Evolutionary conservation across 2,888 invertebrate genomes (phyloP).

Genomic region (Hyalella azteca): DNA sequence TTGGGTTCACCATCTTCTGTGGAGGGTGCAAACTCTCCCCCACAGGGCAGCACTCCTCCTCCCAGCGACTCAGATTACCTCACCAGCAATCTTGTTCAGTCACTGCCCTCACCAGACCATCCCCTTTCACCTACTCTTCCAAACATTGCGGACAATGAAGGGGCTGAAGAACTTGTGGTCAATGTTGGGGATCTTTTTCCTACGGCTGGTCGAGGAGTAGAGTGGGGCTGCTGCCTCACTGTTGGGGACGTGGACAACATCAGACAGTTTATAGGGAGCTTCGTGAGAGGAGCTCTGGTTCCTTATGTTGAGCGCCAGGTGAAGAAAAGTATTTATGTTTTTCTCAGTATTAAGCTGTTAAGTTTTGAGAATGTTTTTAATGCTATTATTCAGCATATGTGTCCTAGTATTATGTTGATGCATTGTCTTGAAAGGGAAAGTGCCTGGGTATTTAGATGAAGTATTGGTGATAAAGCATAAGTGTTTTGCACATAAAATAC

Average conservation of each 20-base stretch:
- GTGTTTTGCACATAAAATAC: too few relatives aligned
- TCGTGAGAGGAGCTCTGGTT: constrained; percentile 81
- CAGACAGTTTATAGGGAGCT: constrained; percentile 83
- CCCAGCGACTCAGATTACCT: constrained; percentile 4
- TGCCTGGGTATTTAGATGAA: too few relatives aligned
- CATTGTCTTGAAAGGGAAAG: too few relatives aligned
- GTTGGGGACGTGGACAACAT: constrained; percentile 84
- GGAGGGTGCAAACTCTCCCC: constrained; percentile 7
- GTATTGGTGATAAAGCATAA: too few relatives aligned
- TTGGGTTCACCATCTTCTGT: not conserved
- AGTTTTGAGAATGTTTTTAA: too few relatives aligned
- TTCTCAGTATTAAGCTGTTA: too few relatives aligned
- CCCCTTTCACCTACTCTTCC: constrained; percentile 51
- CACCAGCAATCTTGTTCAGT: constrained; percentile 15
- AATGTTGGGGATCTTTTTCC: constrained; percentile 52
- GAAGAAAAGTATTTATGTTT: too few relatives aligned
- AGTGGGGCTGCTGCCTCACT: constrained; percentile 74
- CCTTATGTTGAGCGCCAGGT: constrained; percentile 88
- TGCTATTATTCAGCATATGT: too few relatives aligned
- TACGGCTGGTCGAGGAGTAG: constrained; percentile 39
- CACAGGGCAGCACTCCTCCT: constrained; percentile 14
- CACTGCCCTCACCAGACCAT: constrained; percentile 43
- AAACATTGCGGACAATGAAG: constrained; percentile 46
- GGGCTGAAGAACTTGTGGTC: constrained; percentile 49
- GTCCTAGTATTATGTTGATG: too few relatives aligned